Evolutionary conservation across 2,888 invertebrate genomes (phyloP), one percentile per base, ranked within the genome.

Genomic region (Abrostola triplasia): DNA sequence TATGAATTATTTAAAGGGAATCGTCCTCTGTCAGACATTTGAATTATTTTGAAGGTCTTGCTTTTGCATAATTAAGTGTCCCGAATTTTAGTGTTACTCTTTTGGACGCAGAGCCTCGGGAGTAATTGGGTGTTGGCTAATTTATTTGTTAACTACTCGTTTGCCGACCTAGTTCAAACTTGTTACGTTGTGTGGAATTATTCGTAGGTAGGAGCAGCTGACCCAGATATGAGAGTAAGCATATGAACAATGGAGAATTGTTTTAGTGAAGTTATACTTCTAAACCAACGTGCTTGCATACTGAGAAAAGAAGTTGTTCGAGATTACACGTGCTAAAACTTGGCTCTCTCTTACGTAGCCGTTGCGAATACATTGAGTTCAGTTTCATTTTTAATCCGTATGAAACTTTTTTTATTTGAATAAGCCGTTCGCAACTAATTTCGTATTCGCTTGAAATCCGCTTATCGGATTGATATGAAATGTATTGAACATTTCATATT

Each of bases 1-100:
- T 84, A 92, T 93, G 89, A 92, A 93, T 92, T 90, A 93, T 92
- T 90, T 87, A 92, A 81, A 85, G 83, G 84, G 82, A 86, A 84
- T 84, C 84, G 84, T 84, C 88, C 88, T 86, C 83, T 77, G 87
- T 87, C 85, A 87, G 88, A 85, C 86, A 87, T 91, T 90, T 90
- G 88, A 90, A 91, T 92, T 92, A 91, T 91, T 91, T 92, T 89
- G 88, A 88, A 87, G 86, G 82, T 83, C 85, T 87, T 82, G 78
- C 83, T 87, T 84, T 83, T 87, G 87, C 88, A 90, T 91, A 89
- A 91, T 90, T 89, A 90, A 88, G 84, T 84, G 80, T 65, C 68
- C 75, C 76, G 76, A 81, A 83, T 85, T 84, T 83, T 80, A 73
- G 76, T 67, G 76, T 77, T 82, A 84, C 83, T 83, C 82, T 84